Conservation (phyloP, 2,888 invertebrate species). For the Hirtodrosophila cameraria region DNA sequence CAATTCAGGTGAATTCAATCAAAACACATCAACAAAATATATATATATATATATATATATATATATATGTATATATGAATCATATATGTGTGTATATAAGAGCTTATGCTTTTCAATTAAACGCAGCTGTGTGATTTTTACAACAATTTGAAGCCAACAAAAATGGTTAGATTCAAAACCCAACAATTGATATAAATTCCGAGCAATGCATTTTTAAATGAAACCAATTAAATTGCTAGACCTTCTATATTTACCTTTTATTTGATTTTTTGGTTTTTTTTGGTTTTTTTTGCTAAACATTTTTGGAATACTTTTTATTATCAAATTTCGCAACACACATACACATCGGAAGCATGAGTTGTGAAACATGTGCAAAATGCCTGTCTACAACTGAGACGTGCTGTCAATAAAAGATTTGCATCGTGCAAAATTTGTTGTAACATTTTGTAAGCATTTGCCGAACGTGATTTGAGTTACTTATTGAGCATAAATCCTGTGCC, state of each 20-base stretch:
- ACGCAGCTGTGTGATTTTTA: slow-evolving; percentile 41
- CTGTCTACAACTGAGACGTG: slow-evolving; percentile 65
- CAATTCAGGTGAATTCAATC: slow-evolving; percentile 59
- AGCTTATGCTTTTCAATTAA: slow-evolving; percentile 46
- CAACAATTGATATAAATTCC: slow-evolving; percentile 16
- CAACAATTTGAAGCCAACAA: slow-evolving; percentile 3
- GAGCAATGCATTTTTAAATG: slow-evolving; percentile 29
- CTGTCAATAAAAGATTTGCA: slow-evolving; percentile 79
- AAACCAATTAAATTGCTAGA: slow-evolving; percentile 50
- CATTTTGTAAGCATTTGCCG: slow-evolving; percentile 77
- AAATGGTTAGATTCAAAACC: slow-evolving; percentile 6
- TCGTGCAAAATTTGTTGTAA: slow-evolving; percentile 62
- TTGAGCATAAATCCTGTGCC: slow-evolving; percentile 55
- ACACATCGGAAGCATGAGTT: slow-evolving; percentile 7
- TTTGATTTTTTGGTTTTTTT: not conserved
- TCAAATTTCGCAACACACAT: slow-evolving; percentile 5
- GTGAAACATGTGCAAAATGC: slow-evolving; percentile 59
- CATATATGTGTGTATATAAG: not conserved
- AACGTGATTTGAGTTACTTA: slow-evolving; percentile 77
- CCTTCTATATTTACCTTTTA: slow-evolving; percentile 14
- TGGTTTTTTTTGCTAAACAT: not conserved
- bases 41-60: not conserved
- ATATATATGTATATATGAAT: not conserved
- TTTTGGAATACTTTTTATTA: slow-evolving; percentile 14
- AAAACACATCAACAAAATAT: slow-evolving; percentile 24